Evolutionary conservation across 2,888 invertebrate species (phyloP).

Genomic region (Rhagium mordax): DNA sequence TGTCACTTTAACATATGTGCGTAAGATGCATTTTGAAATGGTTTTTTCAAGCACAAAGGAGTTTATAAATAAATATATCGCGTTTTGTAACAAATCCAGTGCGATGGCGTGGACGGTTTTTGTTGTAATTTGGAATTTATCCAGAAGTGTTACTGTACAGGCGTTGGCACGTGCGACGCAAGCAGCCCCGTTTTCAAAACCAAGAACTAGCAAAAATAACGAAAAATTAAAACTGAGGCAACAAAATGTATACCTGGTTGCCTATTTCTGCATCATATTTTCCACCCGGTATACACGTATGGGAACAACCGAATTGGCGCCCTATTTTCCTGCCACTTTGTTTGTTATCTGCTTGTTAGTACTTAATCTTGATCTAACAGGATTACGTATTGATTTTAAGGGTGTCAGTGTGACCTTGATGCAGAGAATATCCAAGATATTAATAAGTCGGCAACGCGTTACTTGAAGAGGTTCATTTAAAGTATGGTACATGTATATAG

Average conservation of each 20-base stretch:
- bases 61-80: constrained; percentile 20
- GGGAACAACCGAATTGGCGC: neutral
- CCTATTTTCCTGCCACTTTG: neutral
- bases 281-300: neutral
- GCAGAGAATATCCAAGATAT: constrained; percentile 20
- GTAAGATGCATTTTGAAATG: neutral
- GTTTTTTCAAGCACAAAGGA: constrained; percentile 13
- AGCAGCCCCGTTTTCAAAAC: no score
- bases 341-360: constrained; percentile 1
- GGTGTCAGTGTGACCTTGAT: constrained; percentile 22
- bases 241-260: no score
- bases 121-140: neutral
- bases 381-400: constrained; percentile 28
- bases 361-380: constrained; percentile 9
- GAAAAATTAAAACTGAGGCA: no score
- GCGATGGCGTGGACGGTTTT: constrained; percentile 1
- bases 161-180: no score
- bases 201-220: no score
- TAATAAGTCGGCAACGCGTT: constrained; percentile 27
- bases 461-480: no score
- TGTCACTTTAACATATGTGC: neutral
- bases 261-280: no score
- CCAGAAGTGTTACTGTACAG: neutral
- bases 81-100: constrained; percentile 11
- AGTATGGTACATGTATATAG: no score